A percentile compares a stretch with the other conserved stretches of the same genome.
Conservation (phyloP, 2,113 vertebrate genomes). For the Phylloscopus whistleri region DNA sequence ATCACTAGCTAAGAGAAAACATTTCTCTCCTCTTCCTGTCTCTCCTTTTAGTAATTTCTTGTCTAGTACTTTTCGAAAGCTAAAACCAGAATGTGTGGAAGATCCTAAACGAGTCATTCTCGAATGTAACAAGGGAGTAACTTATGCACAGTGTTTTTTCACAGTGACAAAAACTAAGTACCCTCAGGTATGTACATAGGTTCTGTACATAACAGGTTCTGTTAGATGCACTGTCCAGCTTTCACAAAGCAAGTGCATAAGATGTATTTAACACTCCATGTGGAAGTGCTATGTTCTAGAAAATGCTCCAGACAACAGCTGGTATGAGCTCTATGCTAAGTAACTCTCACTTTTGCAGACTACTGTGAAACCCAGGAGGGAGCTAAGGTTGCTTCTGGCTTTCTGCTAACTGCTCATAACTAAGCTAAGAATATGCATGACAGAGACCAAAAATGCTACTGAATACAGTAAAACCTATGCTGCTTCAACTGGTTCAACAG, state of each 20-base stretch:
- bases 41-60: not conserved
- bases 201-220: not conserved
- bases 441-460: not conserved
- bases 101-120: not conserved
- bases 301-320: not conserved
- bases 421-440: not conserved
- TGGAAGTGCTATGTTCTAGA: not conserved
- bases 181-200: not conserved
- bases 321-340: not conserved
- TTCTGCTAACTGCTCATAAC: not conserved
- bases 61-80: not conserved
- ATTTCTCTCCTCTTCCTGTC: not conserved
- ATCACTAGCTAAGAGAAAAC: not conserved
- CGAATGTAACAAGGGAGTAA: not conserved
- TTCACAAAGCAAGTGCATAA: not conserved
- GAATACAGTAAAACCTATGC: not conserved
- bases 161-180: not conserved
- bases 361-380: not conserved
- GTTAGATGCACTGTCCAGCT: not conserved
- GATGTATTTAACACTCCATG: not conserved
- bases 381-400: not conserved
- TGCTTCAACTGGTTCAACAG: not conserved
- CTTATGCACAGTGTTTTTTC: not conserved
- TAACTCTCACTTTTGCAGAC: not conserved
- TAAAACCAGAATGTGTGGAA: not conserved